Conservation (phyloP, 2,113 vertebrate genomes). For the Pteropus alecto region DNA sequence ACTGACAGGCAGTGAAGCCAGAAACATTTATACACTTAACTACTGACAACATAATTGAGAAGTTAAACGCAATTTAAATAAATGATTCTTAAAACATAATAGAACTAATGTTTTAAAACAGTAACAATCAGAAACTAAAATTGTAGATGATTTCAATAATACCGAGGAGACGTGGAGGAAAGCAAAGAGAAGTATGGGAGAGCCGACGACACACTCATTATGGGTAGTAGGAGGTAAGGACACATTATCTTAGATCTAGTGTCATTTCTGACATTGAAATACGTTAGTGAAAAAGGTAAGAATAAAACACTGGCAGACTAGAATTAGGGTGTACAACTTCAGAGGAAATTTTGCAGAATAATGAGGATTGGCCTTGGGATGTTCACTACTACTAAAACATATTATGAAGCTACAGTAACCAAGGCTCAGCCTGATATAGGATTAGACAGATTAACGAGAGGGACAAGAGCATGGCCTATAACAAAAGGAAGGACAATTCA, state of each 20-base stretch:
- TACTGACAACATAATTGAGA: background rate
- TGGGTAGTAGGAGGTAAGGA: background rate
- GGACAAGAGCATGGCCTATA: background rate
- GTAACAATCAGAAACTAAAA: background rate
- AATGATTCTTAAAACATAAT: background rate
- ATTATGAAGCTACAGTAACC: background rate
- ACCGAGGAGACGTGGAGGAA: background rate
- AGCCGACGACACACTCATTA: fast-evolving
- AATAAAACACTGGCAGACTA: background rate
- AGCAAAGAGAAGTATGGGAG: background rate
- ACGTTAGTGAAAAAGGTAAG: background rate
- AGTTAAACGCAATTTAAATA: background rate
- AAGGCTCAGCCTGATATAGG: background rate
- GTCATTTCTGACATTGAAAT: background rate
- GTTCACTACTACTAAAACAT: background rate
- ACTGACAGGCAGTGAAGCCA: background rate
- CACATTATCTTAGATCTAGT: background rate
- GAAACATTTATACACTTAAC: background rate
- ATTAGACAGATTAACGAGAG: background rate
- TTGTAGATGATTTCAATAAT: background rate
- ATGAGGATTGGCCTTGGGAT: background rate
- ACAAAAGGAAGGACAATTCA: background rate
- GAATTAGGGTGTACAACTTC: background rate
- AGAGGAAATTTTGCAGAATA: background rate
- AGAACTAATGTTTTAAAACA: background rate